phyloP scores from a whole-genome alignment of 2,113 vertebrate genomes.

The Nesogale talazaci region DNA sequence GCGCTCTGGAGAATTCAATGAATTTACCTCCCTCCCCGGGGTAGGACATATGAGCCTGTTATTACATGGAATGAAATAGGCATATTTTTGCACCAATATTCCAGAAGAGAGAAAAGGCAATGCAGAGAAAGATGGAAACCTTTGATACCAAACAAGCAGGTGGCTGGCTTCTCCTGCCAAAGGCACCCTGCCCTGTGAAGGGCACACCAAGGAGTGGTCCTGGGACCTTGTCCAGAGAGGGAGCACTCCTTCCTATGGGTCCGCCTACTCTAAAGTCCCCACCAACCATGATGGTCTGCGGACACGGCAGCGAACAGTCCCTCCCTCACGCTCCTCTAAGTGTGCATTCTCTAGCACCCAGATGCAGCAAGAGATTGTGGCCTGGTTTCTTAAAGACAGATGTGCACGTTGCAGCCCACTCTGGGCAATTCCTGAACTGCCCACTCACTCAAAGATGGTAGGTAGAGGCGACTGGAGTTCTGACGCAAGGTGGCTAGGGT shows the following conservation, averaged over 20 bases:
- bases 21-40: no score
- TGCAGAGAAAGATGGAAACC: background rate
- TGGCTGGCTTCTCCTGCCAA: background rate
- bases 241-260: no score
- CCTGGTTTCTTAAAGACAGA: conserved; percentile 8
- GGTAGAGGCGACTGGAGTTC: conserved; percentile 88
- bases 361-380: background rate
- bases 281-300: background rate
- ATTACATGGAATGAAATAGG: no score
- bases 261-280: background rate
- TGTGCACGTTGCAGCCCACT: no score
- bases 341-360: conserved; percentile 11
- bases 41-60: no score
- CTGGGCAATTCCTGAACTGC: conserved; percentile 24
- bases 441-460: conserved; percentile 81
- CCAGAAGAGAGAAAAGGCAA: background rate
- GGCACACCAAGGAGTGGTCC: background rate
- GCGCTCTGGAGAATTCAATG: background rate
- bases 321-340: no score
- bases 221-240: no score
- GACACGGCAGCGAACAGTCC: rapidly evolving
- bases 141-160: background rate
- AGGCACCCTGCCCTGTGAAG: background rate
- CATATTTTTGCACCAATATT: no score
- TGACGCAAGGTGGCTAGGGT: no score